Conservation (phyloP, 2,888 invertebrate species). For the Euzophera pinguis region DNA sequence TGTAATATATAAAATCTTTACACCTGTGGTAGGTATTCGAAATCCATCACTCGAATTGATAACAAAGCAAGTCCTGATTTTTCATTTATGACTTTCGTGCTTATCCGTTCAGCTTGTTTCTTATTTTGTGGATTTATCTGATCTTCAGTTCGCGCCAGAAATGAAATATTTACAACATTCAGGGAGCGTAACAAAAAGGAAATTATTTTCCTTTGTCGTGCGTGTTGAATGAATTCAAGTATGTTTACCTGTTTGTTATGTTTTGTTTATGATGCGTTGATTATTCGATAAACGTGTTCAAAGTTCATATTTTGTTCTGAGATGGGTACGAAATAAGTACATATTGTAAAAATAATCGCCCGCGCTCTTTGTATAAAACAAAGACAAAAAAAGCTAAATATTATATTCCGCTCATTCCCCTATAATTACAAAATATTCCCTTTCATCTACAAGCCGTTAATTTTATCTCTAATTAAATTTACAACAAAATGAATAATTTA, state of each 20-base stretch:
- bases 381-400: neutral
- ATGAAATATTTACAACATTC: conserved; percentile 20
- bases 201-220: conserved; percentile 9
- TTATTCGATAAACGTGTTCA: neutral
- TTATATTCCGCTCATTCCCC: neutral
- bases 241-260: neutral
- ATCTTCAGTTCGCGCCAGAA: conserved; percentile 11
- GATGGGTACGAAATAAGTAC: too few relatives aligned
- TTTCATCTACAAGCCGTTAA: neutral
- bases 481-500: conserved; percentile 11
- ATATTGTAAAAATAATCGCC: too few relatives aligned
- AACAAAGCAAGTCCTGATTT: conserved; percentile 16
- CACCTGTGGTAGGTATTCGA: neutral
- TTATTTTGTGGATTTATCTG: conserved; percentile 23
- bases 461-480: conserved; percentile 9
- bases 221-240: conserved; percentile 3
- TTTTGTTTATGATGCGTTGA: neutral
- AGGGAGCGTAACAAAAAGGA: conserved; percentile 1
- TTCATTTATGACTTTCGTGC: conserved; percentile 21
- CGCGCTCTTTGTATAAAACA: too few relatives aligned
- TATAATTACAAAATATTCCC: neutral
- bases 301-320: neutral
- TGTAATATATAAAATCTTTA: neutral
- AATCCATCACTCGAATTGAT: conserved; percentile 7
- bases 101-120: conserved; percentile 23